These are phyloP conservation scores for Agelastica alni DNA, from an alignment of 2,888 invertebrate genomes.

Conservation along the genomic window DNA sequence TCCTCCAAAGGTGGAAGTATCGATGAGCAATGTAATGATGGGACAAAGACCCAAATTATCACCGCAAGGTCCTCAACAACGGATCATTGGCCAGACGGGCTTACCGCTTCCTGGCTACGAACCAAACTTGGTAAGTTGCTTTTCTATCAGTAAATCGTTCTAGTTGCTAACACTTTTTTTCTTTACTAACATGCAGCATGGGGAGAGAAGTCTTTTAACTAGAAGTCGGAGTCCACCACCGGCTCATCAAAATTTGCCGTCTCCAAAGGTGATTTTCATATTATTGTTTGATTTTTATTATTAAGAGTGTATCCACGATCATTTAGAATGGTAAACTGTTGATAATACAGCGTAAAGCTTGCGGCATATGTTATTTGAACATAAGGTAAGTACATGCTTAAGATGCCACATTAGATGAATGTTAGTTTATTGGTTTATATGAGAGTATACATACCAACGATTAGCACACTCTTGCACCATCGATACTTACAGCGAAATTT, in stretches of 20 bases:
- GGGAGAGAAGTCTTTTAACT: conserved; percentile 53
- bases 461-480: no score
- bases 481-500: no score
- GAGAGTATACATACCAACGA: no score
- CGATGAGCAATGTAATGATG: conserved; percentile 61
- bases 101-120: conserved; percentile 67
- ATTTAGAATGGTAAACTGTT: no score
- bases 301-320: no score
- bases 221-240: conserved; percentile 77
- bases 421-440: no score
- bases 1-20: conserved; percentile 62
- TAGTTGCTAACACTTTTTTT: conserved; percentile 10
- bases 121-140: conserved; percentile 70
- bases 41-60: conserved; percentile 56
- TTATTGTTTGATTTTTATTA: conserved; percentile 7
- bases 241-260: conserved; percentile 79
- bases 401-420: no score
- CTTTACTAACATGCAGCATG: conserved; percentile 63
- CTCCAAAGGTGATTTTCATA: conserved; percentile 39
- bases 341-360: no score
- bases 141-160: conserved; percentile 7
- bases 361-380: no score
- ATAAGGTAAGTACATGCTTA: no score
- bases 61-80: conserved; percentile 61
- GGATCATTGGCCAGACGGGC: conserved; percentile 60